Evolutionary conservation across 2,888 invertebrate species (phyloP).

Genomic region (Teinopalpus imperialis): DNA sequence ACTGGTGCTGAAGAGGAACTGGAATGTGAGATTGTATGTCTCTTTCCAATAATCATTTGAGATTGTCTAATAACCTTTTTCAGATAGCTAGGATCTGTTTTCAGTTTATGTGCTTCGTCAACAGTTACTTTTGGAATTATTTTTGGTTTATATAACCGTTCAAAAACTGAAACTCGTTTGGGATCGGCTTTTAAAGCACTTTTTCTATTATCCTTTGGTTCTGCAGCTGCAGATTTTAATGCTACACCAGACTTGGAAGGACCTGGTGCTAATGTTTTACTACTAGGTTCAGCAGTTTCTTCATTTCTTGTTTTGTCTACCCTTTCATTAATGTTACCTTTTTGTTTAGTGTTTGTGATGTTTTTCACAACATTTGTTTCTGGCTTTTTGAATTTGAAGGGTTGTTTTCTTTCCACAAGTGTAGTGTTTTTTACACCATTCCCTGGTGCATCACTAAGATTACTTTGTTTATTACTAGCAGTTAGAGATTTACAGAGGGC

Average conservation of each 20-base stretch:
- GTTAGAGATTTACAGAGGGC: neutral
- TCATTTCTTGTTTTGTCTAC: neutral
- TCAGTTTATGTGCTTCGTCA: conserved; percentile 44
- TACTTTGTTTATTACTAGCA: neutral
- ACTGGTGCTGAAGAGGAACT: conserved; percentile 40
- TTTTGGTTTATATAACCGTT: conserved; percentile 66
- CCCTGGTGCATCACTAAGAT: neutral
- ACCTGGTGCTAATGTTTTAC: conserved; percentile 5
- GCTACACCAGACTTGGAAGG: neutral
- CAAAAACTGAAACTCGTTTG: conserved; percentile 57
- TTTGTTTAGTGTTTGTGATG: neutral
- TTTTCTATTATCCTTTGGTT: conserved; percentile 36
- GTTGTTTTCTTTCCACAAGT: conserved; percentile 2
- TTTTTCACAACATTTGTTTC: neutral
- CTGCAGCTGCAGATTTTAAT: conserved; percentile 6
- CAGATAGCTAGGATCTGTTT: conserved; percentile 50
- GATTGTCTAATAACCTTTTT: conserved; percentile 51
- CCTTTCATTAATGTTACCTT: neutral
- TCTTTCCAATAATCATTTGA: conserved; percentile 45
- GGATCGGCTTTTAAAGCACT: conserved; percentile 32
- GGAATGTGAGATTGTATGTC: conserved; percentile 48
- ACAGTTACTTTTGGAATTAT: conserved; percentile 33
- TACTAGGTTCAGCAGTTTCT: neutral
- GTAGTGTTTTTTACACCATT: neutral
- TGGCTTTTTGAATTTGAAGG: neutral